A percentile compares a stretch with the other conserved stretches of the same genome.
Evolutionary conservation across 2,113 vertebrate genomes (phyloP).

Genomic region (Tragelaphus scriptus): DNA sequence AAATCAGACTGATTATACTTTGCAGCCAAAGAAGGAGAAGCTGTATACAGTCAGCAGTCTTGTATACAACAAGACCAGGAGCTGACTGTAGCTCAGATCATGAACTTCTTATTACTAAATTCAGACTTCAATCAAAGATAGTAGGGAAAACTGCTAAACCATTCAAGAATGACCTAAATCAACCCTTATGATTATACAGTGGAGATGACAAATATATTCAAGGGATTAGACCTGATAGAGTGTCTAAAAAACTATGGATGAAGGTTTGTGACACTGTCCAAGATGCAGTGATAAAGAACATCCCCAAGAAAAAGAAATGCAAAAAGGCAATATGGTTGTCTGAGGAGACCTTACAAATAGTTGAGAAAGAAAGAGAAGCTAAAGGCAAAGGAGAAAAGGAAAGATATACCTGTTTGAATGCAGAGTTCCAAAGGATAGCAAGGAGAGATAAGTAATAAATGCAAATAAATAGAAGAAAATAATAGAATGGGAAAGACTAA

Average conservation of each 20-base stretch:
- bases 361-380: neutral
- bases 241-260: neutral
- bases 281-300: neutral
- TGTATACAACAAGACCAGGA: neutral
- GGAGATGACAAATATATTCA: neutral
- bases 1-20: neutral
- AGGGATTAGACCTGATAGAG: neutral
- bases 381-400: neutral
- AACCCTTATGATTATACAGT: neutral
- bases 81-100: neutral
- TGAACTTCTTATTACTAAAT: neutral
- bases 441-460: neutral
- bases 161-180: neutral
- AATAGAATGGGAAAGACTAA: neutral
- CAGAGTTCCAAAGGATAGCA: neutral
- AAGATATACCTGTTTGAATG: neutral
- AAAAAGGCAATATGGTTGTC: neutral
- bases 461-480: neutral
- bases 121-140: neutral
- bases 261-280: neutral
- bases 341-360: neutral
- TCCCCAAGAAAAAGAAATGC: neutral
- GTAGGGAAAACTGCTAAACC: neutral
- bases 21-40: neutral
- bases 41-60: neutral